phyloP scores from a whole-genome alignment of 2,888 invertebrate genomes.

The Nemapogon koenigi region DNA sequence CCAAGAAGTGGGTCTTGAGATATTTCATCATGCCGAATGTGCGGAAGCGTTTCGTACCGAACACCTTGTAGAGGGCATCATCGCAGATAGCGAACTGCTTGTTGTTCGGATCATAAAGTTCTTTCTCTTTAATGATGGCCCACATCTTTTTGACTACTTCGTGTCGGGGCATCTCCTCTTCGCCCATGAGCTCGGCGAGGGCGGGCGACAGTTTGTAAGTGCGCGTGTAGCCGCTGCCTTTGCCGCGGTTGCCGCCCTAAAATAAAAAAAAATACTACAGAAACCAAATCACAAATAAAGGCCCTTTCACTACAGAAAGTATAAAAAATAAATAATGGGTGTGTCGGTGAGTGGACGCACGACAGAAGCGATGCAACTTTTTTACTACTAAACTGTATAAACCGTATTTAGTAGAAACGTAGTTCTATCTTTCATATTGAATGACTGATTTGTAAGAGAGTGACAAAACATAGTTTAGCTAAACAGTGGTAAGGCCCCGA shows the following conservation, averaged over 20 bases:
- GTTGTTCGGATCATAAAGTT: constrained; percentile 92
- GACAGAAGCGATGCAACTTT: too few species aligned
- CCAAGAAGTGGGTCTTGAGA: constrained; percentile 85
- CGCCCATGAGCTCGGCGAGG: constrained; percentile 83
- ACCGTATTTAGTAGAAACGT: too few species aligned
- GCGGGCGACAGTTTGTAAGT: constrained; percentile 85
- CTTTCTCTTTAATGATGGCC: constrained; percentile 88
- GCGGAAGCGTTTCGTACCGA: constrained; percentile 91
- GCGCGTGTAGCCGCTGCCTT: constrained; percentile 82
- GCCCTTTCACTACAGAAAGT: background rate
- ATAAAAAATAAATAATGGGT: background rate
- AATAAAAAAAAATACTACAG: constrained; percentile 15
- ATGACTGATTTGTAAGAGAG: too few species aligned
- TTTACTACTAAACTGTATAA: too few species aligned
- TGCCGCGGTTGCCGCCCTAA: constrained; percentile 48
- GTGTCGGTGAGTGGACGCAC: too few species aligned
- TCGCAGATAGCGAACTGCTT: constrained; percentile 96
- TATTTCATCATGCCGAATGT: constrained; percentile 98
- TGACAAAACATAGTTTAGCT: too few species aligned
- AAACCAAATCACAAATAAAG: too few species aligned
- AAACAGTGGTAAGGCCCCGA: background rate
- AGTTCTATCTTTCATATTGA: too few species aligned
- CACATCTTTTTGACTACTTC: constrained; percentile 90
- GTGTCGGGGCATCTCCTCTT: constrained; percentile 83
- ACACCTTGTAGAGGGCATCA: constrained; percentile 85